Evolutionary conservation across 1,140 invertebrate species (phyloP).

Genomic region (Dolichoris vasculosae): DNA sequence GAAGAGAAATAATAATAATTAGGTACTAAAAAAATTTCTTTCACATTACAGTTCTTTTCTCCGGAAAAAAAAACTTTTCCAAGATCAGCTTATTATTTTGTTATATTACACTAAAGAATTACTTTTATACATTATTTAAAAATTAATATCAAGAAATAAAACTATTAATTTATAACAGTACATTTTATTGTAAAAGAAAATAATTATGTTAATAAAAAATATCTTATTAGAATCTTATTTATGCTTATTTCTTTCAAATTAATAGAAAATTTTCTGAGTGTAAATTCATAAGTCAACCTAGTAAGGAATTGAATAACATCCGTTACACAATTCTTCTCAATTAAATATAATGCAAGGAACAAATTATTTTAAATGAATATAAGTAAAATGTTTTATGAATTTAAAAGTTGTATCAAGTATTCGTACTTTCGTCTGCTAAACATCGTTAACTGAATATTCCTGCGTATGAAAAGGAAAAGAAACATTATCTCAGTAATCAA

Average conservation of each 20-base stretch:
- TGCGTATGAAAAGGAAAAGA: not conserved
- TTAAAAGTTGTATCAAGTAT: not conserved
- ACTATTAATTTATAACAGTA: too few species aligned
- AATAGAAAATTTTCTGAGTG: not conserved
- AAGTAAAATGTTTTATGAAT: constrained; percentile 7
- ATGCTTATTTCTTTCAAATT: not conserved
- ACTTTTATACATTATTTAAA: too few species aligned
- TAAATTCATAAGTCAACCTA: not conserved
- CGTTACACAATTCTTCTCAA: constrained; percentile 9
- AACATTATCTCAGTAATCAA: constrained; percentile 26
- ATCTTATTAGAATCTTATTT: not conserved
- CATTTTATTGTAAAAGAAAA: too few species aligned
- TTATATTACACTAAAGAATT: too few species aligned
- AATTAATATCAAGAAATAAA: too few species aligned
- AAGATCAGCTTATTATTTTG: too few species aligned
- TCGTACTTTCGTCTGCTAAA: not conserved
- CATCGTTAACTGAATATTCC: not conserved
- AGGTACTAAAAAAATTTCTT: too few species aligned
- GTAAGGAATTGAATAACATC: not conserved
- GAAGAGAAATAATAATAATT: too few species aligned
- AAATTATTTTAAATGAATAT: not conserved
- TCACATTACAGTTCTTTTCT: too few species aligned
- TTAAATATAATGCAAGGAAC: constrained; percentile 15
- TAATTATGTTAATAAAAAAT: too few species aligned
- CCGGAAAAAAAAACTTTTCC: too few species aligned